phyloP scores from a whole-genome alignment of 2,797 vertebrate species.

The Hippopotamyrus pictus region DNA sequence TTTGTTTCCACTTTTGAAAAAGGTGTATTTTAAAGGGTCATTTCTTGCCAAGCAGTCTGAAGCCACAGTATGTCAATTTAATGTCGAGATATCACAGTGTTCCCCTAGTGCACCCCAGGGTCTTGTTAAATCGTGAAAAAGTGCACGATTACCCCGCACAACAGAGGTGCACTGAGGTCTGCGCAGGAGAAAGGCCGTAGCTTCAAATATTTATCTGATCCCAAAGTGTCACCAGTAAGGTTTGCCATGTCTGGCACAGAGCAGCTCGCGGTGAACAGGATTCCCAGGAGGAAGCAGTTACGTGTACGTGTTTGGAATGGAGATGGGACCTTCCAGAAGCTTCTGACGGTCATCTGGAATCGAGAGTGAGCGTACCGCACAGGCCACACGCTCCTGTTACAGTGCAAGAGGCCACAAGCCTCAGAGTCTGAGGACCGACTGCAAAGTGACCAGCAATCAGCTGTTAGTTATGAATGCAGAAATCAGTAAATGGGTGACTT shows the following conservation, averaged over 20 bases:
- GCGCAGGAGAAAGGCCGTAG: not conserved
- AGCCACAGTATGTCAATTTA: not conserved
- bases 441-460: not conserved
- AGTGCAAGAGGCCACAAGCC: not conserved
- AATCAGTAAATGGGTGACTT: not conserved
- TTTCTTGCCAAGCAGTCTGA: not conserved
- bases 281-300: not conserved
- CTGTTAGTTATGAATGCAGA: not conserved
- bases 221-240: not conserved
- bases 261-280: not conserved
- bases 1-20: not conserved
- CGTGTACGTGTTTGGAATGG: not conserved
- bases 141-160: not conserved
- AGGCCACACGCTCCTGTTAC: not conserved
- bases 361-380: not conserved
- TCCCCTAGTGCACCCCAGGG: not conserved
- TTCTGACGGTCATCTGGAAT: not conserved
- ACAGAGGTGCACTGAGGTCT: not conserved
- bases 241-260: not conserved
- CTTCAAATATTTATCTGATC: not conserved
- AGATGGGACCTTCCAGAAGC: not conserved
- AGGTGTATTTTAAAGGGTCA: not conserved
- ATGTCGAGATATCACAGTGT: not conserved
- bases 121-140: not conserved
- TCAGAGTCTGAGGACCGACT: not conserved